Base-by-base conservation (phyloP, 2,113 vertebrate species). In the Odocoileus hemionus region DNA sequence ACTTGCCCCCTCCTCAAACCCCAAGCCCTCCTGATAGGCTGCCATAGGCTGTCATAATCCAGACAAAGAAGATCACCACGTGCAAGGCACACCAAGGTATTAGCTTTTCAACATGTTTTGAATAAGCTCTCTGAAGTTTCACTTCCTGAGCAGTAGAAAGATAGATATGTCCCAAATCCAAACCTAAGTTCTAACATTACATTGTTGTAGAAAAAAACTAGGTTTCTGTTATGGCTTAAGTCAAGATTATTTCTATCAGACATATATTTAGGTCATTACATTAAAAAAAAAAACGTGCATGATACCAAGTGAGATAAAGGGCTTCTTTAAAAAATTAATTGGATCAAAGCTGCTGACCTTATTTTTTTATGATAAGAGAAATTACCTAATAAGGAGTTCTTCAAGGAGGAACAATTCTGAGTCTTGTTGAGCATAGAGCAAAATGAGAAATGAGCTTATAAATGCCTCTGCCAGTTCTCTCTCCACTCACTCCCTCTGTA, bases 11-110 rank as follows among this genome's bases (percentile, higher is more conserved):
- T 98, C 96, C 95, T 97, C 86, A 78, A n/a, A 55, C 84, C 54
- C 97, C 97, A 98, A 98, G 96, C 91, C 96, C 97, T 98, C 97
- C 93, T 98, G 96, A 97, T 88, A 94, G 97, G 78, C 79, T 64
- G 58, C 78, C 89, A 21, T 4, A 45, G 58, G 93, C 95, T 82
- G 86, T 96, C 79, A 79, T 97, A 97, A 96, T 96, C 90, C 76
- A 45, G 97, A 97, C 97, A 97, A n/a, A 94, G 76, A 93, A 19
- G 0, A 89, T 95, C 97, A 80, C 98, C 93, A 74, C 60, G 91
- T 98, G 83, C 97, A 98, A 98, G 98, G 92, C 93, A 92, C 97
- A 98, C 97, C 96, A 76, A 97, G 85, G 61, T 54, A 0, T 61
- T 0, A 96, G 94, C 94, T 97, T 64, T 86, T 89, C 23, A 30